Evolutionary conservation across 1,140 invertebrate species (phyloP).

Genomic region (Zaprionus davidi): DNA sequence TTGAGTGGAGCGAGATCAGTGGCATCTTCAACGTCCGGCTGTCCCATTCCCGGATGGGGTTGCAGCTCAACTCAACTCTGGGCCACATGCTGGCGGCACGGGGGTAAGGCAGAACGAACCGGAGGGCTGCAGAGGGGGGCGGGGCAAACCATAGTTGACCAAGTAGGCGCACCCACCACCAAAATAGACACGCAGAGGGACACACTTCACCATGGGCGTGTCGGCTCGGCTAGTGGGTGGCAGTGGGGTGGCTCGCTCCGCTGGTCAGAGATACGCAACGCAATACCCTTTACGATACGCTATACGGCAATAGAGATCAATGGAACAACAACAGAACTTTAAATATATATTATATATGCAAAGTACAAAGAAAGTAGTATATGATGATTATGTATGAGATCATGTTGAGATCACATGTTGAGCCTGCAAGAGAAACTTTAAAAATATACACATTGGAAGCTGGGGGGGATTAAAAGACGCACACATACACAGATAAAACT

Average conservation of each 20-base stretch:
- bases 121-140: neutral
- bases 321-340: conserved; percentile 77
- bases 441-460: neutral
- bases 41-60: conserved; percentile 1
- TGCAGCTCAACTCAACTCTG: neutral
- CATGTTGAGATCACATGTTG: conserved; percentile 16
- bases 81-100: too few relatives aligned
- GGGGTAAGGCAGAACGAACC: neutral
- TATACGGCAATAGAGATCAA: conserved; percentile 76
- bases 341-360: conserved; percentile 53
- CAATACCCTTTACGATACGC: conserved; percentile 55
- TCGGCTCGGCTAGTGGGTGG: neutral
- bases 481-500: neutral
- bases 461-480: neutral
- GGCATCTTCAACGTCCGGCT: neutral
- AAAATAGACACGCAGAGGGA: conserved; percentile 2
- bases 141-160: neutral
- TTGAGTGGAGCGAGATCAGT: neutral
- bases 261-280: conserved; percentile 51
- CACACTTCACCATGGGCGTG: neutral
- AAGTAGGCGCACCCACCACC: neutral
- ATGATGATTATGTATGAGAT: conserved; percentile 83
- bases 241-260: conserved; percentile 15
- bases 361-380: conserved; percentile 89
- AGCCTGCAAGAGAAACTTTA: conserved; percentile 64